A percentile compares a stretch with the other conserved stretches of the same genome.
Conservation (phyloP, 2,888 invertebrate species). For the Dione vanillae region DNA sequence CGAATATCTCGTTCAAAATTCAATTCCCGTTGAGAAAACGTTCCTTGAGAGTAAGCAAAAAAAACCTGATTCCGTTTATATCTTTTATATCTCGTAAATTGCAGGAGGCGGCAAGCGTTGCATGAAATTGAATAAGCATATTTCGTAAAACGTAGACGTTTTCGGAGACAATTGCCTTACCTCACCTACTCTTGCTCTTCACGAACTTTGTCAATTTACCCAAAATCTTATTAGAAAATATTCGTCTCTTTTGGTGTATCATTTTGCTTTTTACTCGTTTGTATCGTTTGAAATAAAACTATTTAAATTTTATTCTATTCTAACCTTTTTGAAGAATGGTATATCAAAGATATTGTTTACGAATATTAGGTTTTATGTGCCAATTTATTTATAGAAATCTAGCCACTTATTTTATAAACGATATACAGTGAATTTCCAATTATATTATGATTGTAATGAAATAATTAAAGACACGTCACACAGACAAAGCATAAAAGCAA, state of each 20-base stretch:
- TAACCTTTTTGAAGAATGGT: not conserved
- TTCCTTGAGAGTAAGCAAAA: conserved; percentile 84
- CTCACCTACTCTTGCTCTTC: conserved; percentile 82
- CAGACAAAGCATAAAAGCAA: conserved; percentile 51
- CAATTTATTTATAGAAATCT: not conserved
- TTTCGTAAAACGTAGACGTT: conserved; percentile 84
- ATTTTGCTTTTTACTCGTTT: conserved; percentile 46
- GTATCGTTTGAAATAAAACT: conserved; percentile 25
- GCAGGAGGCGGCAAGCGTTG: conserved; percentile 85
- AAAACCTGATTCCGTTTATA: conserved; percentile 85
- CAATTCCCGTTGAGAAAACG: conserved; percentile 82
- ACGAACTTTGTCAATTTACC: conserved; percentile 84
- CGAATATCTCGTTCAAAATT: conserved; percentile 62
- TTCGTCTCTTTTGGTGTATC: conserved; percentile 69
- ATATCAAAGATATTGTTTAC: not conserved
- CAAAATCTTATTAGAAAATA: conserved; percentile 80
- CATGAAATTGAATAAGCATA: conserved; percentile 85
- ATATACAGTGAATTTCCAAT: not conserved
- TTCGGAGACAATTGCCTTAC: conserved; percentile 85
- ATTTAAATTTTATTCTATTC: conserved; percentile 24
- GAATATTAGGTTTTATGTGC: not conserved
- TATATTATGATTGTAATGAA: conserved; percentile 11
- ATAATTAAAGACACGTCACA: conserved; percentile 15
- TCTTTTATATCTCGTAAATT: conserved; percentile 85
- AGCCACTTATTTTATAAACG: not conserved